Percentiles rank a stretch among this genome's conserved stretches.
phyloP scores from a whole-genome alignment of 2,113 vertebrate species.

The Argyrosomus japonicus region DNA sequence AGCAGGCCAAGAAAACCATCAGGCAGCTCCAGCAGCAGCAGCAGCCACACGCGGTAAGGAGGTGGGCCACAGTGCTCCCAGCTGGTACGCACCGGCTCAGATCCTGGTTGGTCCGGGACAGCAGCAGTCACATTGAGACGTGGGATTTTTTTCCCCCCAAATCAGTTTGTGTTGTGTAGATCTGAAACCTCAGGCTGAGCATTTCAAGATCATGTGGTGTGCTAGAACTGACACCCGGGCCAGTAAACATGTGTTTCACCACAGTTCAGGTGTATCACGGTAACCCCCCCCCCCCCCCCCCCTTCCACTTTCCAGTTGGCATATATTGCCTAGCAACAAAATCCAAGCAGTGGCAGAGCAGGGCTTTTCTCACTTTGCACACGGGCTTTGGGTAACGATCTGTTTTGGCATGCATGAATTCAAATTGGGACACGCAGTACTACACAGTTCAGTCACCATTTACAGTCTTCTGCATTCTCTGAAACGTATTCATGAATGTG shows the following conservation, averaged over 20 bases:
- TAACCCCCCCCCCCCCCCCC: not conserved
- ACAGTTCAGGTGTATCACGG: not conserved
- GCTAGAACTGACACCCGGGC: not conserved
- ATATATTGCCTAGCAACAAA: constrained; percentile 30
- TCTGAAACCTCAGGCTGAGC: constrained; percentile 2
- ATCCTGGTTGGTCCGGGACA: constrained; percentile 2
- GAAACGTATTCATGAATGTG: constrained; percentile 65
- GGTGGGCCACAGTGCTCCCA: constrained; percentile 50
- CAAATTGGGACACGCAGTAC: constrained; percentile 58
- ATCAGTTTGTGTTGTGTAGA: not conserved
- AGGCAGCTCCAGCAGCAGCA: constrained; percentile 90
- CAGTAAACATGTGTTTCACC: constrained; percentile 1
- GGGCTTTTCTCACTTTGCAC: constrained; percentile 41
- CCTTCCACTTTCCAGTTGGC: not conserved
- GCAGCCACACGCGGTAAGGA: constrained; percentile 93
- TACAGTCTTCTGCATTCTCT: constrained; percentile 37
- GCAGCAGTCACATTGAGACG: not conserved
- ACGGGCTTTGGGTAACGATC: constrained; percentile 41
- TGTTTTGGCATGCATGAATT: constrained; percentile 71
- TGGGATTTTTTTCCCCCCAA: not conserved
- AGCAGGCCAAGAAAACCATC: constrained; percentile 95
- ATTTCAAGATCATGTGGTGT: not conserved
- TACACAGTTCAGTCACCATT: constrained; percentile 31
- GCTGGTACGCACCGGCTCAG: constrained; percentile 23
- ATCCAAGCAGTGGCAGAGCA: constrained; percentile 15